Percentiles rank a stretch among this genome's conserved stretches.
Evolutionary conservation across 1,140 invertebrate genomes (phyloP).

Genomic region (Drosophila repletoides): DNA sequence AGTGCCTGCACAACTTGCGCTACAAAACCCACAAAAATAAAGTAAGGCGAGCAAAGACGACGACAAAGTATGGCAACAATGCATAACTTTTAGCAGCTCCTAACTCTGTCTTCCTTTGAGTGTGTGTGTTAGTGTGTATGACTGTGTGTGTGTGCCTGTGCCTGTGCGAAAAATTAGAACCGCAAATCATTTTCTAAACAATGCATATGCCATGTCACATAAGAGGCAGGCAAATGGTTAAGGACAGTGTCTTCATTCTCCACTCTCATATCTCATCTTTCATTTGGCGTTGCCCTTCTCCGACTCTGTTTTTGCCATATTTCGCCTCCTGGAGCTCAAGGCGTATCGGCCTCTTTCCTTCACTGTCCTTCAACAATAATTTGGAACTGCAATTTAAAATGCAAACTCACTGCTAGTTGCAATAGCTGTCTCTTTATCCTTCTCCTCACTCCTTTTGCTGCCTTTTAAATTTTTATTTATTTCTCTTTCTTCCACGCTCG

Average conservation of each 20-base stretch:
- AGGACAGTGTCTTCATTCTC: slow-evolving; percentile 4
- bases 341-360: neutral
- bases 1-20: slow-evolving; percentile 46
- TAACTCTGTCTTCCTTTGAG: neutral
- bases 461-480: no score
- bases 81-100: slow-evolving; percentile 52
- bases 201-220: slow-evolving; percentile 78
- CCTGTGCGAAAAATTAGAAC: slow-evolving; percentile 67
- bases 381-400: slow-evolving; percentile 1
- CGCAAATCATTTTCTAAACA: slow-evolving; percentile 78
- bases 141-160: neutral
- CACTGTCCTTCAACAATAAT: neutral
- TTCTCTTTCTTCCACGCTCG: no score
- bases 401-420: neutral
- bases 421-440: neutral
- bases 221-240: slow-evolving; percentile 37
- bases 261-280: no score
- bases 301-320: neutral
- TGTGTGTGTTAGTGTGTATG: neutral
- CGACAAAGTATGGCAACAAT: slow-evolving; percentile 59
- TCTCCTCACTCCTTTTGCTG: neutral
- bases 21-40: slow-evolving; percentile 72
- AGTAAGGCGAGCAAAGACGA: slow-evolving; percentile 16
- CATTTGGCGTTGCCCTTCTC: no score
- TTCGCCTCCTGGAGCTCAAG: neutral